Evolutionary conservation across 2,888 invertebrate species (phyloP).

Genomic region (Cancer borealis): DNA sequence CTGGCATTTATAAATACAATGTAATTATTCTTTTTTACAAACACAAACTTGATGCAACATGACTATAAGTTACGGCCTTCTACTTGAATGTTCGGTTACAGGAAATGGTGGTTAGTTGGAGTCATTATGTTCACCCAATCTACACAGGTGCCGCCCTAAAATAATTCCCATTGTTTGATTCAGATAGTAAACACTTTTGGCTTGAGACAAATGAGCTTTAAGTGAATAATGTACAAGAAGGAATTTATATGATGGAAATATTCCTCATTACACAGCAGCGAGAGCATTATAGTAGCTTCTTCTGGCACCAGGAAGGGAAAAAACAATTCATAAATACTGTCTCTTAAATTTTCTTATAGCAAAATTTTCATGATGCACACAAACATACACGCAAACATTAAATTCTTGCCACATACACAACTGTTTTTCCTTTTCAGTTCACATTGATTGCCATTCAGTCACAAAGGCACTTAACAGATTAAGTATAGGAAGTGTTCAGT

Average conservation of each 20-base stretch:
- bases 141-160: neutral
- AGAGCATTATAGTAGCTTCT: neutral
- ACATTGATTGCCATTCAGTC: neutral
- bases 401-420: constrained; percentile 3
- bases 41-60: neutral
- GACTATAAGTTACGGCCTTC: neutral
- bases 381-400: neutral
- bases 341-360: neutral
- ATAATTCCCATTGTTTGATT: neutral
- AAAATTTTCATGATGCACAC: neutral
- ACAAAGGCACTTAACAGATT: neutral
- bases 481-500: constrained; percentile 24
- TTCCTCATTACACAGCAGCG: constrained; percentile 16
- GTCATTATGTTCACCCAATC: neutral
- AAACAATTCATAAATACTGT: constrained; percentile 23
- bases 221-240: neutral
- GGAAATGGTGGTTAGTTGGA: neutral
- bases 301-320: neutral
- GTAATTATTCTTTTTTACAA: neutral
- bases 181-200: neutral
- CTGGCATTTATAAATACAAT: neutral
- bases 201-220: neutral
- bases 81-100: neutral
- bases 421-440: neutral
- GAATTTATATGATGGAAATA: neutral